These are phyloP conservation scores for Ooceraea biroi DNA, from an alignment of 1,140 invertebrate species.

Conservation along the genomic window DNA sequence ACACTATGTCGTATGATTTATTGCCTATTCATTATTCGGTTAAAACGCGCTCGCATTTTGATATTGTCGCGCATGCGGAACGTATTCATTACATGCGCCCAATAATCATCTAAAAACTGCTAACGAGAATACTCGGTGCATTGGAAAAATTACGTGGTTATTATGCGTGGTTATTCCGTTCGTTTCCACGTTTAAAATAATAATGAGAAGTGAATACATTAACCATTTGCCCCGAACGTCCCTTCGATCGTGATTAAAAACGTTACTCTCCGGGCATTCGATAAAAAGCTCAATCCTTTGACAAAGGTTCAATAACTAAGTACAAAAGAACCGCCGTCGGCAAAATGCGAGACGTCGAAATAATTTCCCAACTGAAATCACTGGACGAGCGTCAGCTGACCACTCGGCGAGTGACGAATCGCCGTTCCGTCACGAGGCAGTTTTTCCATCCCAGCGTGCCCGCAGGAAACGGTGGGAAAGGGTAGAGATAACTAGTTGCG, in stretches of 20 bases:
- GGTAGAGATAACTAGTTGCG: constrained; percentile 63
- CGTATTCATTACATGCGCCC: neutral
- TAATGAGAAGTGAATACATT: constrained; percentile 12
- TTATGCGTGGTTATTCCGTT: neutral
- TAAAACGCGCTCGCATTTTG: constrained; percentile 42
- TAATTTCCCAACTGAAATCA: constrained; percentile 59
- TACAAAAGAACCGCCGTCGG: constrained; percentile 37
- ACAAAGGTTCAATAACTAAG: constrained; percentile 12
- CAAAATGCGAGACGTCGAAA: constrained; percentile 35
- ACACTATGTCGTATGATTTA: constrained; percentile 14
- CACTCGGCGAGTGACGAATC: constrained; percentile 60
- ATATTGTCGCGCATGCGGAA: constrained; percentile 14
- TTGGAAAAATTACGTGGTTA: constrained; percentile 7
- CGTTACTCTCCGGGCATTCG: neutral
- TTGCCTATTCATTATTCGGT: constrained; percentile 11
- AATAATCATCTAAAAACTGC: constrained; percentile 43
- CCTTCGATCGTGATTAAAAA: constrained; percentile 36
- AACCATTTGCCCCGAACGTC: constrained; percentile 15
- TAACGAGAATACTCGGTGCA: neutral
- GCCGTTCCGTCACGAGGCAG: constrained; percentile 55
- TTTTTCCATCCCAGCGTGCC: constrained; percentile 57
- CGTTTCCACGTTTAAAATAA: constrained; percentile 21
- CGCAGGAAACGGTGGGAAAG: constrained; percentile 39
- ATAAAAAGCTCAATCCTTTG: neutral
- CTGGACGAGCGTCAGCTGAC: constrained; percentile 50